Evolutionary conservation across 2,113 vertebrate species (phyloP).

Genomic region (Cebus imitator): DNA sequence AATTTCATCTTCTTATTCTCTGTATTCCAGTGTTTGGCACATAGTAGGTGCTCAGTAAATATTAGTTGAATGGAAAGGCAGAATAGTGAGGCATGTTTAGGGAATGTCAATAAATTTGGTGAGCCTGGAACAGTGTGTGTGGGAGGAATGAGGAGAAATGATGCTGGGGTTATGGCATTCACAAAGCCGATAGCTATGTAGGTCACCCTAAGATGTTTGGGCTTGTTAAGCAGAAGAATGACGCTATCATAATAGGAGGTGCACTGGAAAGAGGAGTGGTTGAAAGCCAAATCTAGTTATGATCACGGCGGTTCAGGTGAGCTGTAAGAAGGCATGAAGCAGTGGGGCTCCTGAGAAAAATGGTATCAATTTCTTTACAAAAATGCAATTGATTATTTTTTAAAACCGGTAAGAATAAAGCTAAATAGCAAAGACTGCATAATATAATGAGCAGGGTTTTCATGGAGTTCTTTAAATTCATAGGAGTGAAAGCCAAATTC

Average conservation of each 20-base stretch:
- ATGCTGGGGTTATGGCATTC: background rate
- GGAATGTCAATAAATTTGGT: background rate
- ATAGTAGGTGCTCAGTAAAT: background rate
- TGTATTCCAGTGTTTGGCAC: background rate
- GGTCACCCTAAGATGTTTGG: background rate
- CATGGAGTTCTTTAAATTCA: background rate
- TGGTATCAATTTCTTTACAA: background rate
- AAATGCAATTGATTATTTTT: background rate
- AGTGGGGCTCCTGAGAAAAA: background rate
- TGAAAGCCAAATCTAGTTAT: background rate
- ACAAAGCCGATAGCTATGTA: background rate
- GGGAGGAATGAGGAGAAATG: background rate
- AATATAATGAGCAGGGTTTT: background rate
- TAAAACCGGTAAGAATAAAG: background rate
- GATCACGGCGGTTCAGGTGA: background rate
- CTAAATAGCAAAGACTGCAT: background rate
- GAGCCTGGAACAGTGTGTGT: background rate
- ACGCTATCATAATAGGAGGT: background rate
- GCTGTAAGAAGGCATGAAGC: background rate
- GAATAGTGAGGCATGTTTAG: background rate
- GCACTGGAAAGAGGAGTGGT: background rate
- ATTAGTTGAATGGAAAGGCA: background rate
- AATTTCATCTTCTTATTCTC: background rate
- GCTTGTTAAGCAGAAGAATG: background rate
- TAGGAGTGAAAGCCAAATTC: background rate